A percentile compares a stretch with the other conserved stretches of the same genome.
Evolutionary conservation across 2,797 vertebrate species (phyloP).

Genomic region (Ficedula albicollis): DNA sequence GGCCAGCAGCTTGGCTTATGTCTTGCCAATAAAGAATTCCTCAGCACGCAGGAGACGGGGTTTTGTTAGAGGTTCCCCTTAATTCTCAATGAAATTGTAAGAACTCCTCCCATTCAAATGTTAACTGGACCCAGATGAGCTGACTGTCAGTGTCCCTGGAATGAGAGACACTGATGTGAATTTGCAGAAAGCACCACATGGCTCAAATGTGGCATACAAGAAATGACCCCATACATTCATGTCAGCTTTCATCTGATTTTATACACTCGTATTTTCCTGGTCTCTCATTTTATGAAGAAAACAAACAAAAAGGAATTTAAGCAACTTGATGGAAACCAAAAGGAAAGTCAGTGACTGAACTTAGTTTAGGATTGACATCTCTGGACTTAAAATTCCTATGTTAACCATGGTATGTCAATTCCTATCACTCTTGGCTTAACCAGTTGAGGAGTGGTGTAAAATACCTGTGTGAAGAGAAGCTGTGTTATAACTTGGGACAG

Average conservation of each 20-base stretch:
- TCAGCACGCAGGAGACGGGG: rapidly evolving
- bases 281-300: background rate
- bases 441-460: background rate
- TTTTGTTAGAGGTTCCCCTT: background rate
- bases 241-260: background rate
- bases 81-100: background rate
- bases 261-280: background rate
- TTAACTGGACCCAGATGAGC: background rate
- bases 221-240: background rate
- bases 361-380: background rate
- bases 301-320: background rate
- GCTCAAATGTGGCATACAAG: background rate
- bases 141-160: background rate
- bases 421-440: background rate
- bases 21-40: background rate
- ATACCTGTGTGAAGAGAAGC: background rate
- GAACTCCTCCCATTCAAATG: background rate
- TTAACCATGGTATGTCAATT: background rate
- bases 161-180: background rate
- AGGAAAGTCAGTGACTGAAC: background rate
- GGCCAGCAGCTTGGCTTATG: background rate
- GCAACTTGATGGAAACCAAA: background rate
- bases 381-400: background rate
- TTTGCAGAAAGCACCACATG: background rate
- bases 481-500: background rate